Evolutionary conservation across 2,797 vertebrate species (phyloP).

Genomic region (Dendrocincla tyrannina): DNA sequence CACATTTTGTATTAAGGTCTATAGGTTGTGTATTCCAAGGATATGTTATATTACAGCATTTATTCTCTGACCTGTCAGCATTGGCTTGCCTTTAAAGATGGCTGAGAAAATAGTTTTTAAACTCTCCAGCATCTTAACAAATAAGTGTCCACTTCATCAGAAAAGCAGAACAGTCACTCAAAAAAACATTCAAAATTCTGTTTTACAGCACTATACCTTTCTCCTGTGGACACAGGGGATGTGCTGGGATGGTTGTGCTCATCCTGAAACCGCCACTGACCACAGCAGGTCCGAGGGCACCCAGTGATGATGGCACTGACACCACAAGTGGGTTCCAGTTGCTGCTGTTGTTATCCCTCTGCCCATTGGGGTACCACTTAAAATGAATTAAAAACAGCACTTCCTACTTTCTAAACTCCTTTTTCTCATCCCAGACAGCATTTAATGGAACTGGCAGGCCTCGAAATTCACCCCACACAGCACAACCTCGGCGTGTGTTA

Average conservation of each 20-base stretch:
- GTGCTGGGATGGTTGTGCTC: not conserved
- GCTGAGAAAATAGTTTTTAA: not conserved
- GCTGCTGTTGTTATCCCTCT: not conserved
- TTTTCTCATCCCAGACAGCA: not conserved
- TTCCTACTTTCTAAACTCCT: not conserved
- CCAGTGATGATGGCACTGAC: not conserved
- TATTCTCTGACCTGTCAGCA: not conserved
- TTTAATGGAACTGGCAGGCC: not conserved
- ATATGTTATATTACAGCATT: not conserved
- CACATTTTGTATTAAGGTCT: not conserved
- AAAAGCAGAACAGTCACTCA: not conserved
- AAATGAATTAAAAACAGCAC: not conserved
- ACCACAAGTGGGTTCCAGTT: not conserved
- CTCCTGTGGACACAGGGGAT: not conserved
- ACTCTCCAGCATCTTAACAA: not conserved
- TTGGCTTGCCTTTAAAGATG: not conserved
- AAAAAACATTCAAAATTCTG: not conserved
- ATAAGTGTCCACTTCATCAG: not conserved
- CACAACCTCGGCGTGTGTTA: not conserved
- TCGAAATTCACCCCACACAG: not conserved
- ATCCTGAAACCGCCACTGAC: not conserved
- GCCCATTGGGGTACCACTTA: rapidly evolving
- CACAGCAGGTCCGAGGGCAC: not conserved
- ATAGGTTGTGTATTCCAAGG: not conserved
- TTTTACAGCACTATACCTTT: not conserved